A percentile compares a stretch with the other conserved stretches of the same genome.
These are phyloP conservation scores for Ectobius pallidus DNA, from an alignment of 2,888 invertebrate species.

Conservation along the genomic window DNA sequence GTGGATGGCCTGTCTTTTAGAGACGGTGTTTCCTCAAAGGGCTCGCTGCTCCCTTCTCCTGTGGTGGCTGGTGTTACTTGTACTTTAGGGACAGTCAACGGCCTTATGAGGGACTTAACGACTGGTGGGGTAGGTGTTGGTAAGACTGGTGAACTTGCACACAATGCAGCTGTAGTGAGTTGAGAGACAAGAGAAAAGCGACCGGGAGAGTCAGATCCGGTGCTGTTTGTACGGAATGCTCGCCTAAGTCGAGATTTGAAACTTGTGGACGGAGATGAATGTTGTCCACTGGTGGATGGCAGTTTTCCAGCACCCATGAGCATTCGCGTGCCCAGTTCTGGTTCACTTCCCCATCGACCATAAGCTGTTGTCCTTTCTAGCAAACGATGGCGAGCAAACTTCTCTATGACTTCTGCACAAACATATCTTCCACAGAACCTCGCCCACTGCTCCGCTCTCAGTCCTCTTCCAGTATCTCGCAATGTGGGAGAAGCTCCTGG, in stretches of 20 bases:
- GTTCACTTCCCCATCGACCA: slow-evolving; percentile 65
- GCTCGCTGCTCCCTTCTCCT: slow-evolving; percentile 52
- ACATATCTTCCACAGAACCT: slow-evolving; percentile 72
- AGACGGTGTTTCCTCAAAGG: neutral
- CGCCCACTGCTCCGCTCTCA: slow-evolving; percentile 78
- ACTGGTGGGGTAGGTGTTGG: slow-evolving; percentile 61
- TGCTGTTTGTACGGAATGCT: slow-evolving; percentile 60
- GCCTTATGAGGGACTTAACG: slow-evolving; percentile 63
- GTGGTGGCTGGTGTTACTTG: slow-evolving; percentile 36
- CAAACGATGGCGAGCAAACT: slow-evolving; percentile 64
- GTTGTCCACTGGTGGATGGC: slow-evolving; percentile 13
- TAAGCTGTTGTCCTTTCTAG: slow-evolving; percentile 62
- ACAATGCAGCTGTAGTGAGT: slow-evolving; percentile 64
- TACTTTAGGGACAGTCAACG: slow-evolving; percentile 59
- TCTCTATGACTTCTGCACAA: slow-evolving; percentile 74
- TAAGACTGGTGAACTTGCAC: slow-evolving; percentile 65
- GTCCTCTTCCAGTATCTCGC: slow-evolving; percentile 69
- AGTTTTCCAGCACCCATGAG: slow-evolving; percentile 25
- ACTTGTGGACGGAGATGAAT: slow-evolving; percentile 50
- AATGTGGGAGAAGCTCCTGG: slow-evolving; percentile 72
- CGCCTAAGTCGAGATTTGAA: slow-evolving; percentile 62
- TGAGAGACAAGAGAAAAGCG: slow-evolving; percentile 58
- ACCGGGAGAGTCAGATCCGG: slow-evolving; percentile 50
- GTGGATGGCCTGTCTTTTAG: slow-evolving; percentile 33
- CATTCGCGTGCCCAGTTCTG: slow-evolving; percentile 59